Base-by-base conservation (phyloP, 2,113 vertebrate species). In the Strigops habroptila region DNA sequence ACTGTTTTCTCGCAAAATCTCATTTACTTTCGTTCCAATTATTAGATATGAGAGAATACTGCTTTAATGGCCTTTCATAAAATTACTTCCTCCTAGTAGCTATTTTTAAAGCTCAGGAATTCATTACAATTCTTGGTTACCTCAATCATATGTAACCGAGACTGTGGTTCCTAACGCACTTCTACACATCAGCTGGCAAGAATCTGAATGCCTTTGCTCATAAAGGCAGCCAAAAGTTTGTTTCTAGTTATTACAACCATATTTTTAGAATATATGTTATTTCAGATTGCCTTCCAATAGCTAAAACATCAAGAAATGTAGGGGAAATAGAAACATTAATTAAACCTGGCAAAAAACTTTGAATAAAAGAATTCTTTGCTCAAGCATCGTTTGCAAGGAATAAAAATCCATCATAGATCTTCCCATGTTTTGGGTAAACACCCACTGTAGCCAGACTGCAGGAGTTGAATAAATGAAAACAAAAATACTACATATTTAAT, bases 21-120 rank as follows among this genome's bases (percentile, higher is more conserved):
- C 7, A 1, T 79, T 80, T 91, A 77, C 30, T 86, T 93, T 87
- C 49, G 44, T 60, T 90, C 53, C 28, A 86, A 37, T 86, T 83
- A 93, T 49, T 41, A 79, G 78, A 43, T 25, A 62, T 33, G 9
- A 52, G 11, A 39, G 22, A 80, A 63, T 81, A 88, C 18, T 82
- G 59, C 30, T 90, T 82, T 86, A 93, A 82, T 21, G 24, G 64
- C 68, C 30, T 31, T 27, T 69, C 23, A 78, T 23, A 65, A 86
- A 91, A 89, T 93, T 71, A 59, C 25, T 75, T 95, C 76, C 74
- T 88, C 55, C 31, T 31, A 48, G 67, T 14, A 88, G 75, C 46
- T 94, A 80, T 63, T 93, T 88, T 88, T 84, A 84, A 90, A 95
- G 68, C 39, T 90, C 3, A 2, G 25, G 51, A 95, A 93, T 94